Evolutionary conservation across 2,888 invertebrate species (phyloP).

Genomic region (Zaprionus bogoriensis): DNA sequence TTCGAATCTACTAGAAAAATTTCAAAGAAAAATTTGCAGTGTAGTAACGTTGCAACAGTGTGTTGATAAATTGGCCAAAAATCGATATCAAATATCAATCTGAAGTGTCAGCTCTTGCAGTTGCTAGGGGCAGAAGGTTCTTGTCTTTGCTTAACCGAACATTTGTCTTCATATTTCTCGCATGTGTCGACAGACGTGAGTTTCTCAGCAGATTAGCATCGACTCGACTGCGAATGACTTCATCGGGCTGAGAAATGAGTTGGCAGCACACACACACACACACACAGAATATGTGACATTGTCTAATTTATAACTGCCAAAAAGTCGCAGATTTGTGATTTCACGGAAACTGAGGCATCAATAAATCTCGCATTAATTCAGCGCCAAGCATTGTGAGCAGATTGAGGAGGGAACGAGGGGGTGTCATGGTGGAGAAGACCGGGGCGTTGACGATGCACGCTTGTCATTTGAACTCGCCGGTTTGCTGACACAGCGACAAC

Average conservation of each 20-base stretch:
- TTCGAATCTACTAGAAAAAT: neutral
- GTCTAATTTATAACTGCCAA: constrained; percentile 67
- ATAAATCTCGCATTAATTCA: constrained; percentile 66
- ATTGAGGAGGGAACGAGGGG: neutral
- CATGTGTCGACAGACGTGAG: constrained; percentile 14
- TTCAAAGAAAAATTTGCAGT: neutral
- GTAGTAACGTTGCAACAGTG: neutral
- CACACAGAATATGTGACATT: constrained; percentile 12
- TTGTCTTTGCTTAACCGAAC: constrained; percentile 1
- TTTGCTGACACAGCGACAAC: constrained; percentile 40
- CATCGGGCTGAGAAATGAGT: constrained; percentile 50
- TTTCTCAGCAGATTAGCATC: constrained; percentile 9
- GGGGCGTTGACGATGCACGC: constrained; percentile 17
- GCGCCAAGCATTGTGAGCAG: constrained; percentile 33
- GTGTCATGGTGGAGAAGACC: neutral
- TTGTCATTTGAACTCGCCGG: constrained; percentile 51
- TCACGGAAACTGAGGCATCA: constrained; percentile 38
- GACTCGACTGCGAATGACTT: constrained; percentile 30
- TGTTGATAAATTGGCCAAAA: neutral
- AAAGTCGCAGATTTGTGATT: constrained; percentile 48
- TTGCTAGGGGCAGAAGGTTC: neutral
- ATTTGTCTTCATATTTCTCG: constrained; percentile 26
- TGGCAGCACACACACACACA: constrained; percentile 14
- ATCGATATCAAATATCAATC: neutral
- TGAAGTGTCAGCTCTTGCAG: neutral